Conservation (phyloP, 2,888 invertebrate genomes). For the Elaeidobius kamerunicus region DNA sequence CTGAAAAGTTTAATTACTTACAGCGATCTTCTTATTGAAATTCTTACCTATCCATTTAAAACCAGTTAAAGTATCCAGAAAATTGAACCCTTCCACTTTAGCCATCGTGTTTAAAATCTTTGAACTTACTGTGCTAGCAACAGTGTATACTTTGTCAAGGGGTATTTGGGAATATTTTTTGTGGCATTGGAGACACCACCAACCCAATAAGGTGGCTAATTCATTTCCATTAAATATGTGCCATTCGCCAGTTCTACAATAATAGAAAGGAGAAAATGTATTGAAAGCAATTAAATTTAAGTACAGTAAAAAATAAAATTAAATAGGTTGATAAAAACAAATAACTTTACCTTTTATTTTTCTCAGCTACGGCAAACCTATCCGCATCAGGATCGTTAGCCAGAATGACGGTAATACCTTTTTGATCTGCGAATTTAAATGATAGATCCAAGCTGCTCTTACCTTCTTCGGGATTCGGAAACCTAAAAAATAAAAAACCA, state of each 20-base stretch:
- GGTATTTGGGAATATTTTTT: constrained; percentile 51
- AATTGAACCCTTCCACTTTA: constrained; percentile 70
- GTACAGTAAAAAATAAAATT: background rate
- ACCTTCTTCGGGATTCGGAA: constrained; percentile 98
- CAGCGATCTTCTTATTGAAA: background rate
- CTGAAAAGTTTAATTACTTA: too few species aligned
- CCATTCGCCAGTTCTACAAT: constrained; percentile 65
- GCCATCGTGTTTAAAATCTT: constrained; percentile 87
- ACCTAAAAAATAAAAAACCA: constrained; percentile 48
- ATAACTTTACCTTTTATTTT: constrained; percentile 56
- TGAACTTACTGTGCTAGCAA: constrained; percentile 95
- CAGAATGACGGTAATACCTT: constrained; percentile 71
- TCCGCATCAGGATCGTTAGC: constrained; percentile 99
- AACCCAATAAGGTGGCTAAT: constrained; percentile 87
- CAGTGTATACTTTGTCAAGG: constrained; percentile 68
- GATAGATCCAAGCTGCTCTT: constrained; percentile 61
- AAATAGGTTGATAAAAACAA: background rate
- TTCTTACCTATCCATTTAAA: constrained; percentile 96
- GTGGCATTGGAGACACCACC: constrained; percentile 80
- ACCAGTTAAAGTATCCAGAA: constrained; percentile 90
- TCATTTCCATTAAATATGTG: constrained; percentile 94
- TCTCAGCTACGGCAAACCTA: constrained; percentile 90
- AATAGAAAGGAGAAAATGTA: background rate
- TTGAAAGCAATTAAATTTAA: constrained; percentile 11
- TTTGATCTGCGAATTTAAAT: constrained; percentile 69